Percentiles rank a stretch among this genome's conserved stretches.
Evolutionary conservation across 2,797 vertebrate species (phyloP).

Genomic region (Halcyon leucocephala): DNA sequence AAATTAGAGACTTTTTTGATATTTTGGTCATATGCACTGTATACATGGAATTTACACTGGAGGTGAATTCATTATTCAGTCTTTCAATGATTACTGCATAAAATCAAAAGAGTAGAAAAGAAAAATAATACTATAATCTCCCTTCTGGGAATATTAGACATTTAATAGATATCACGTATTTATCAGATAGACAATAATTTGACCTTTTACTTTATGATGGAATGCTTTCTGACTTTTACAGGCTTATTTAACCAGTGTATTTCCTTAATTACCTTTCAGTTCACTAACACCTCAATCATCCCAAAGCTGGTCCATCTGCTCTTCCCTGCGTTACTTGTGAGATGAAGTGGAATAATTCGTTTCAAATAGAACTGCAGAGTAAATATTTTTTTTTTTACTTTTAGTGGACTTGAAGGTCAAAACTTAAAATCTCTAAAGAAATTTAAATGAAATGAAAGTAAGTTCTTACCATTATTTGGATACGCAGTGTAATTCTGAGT

Average conservation of each 20-base stretch:
- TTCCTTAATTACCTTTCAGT: conserved; percentile 35
- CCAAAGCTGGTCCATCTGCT: conserved; percentile 8
- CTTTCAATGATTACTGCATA: not conserved
- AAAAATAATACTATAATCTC: not conserved
- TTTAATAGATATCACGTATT: conserved; percentile 23
- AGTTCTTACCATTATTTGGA: not conserved
- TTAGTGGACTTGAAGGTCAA: not conserved
- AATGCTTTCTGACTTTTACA: conserved; percentile 18
- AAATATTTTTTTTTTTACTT: not conserved
- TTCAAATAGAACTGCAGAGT: not conserved
- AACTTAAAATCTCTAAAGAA: conserved; percentile 27
- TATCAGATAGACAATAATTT: conserved; percentile 3
- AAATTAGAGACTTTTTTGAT: not conserved
- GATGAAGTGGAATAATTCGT: not conserved
- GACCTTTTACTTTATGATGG: conserved; percentile 19
- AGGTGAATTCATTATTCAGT: conserved; percentile 40
- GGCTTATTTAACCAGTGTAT: not conserved
- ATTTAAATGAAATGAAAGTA: not conserved
- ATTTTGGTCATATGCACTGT: not conserved
- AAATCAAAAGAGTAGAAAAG: conserved; percentile 46
- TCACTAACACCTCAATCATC: not conserved
- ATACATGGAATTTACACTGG: not conserved
- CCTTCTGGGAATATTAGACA: not conserved
- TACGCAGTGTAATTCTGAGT: not conserved
- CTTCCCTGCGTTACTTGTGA: conserved; percentile 2